Base-by-base conservation (phyloP, 2,113 vertebrate genomes). In the Pseudorhombus dupliciocellatus region DNA sequence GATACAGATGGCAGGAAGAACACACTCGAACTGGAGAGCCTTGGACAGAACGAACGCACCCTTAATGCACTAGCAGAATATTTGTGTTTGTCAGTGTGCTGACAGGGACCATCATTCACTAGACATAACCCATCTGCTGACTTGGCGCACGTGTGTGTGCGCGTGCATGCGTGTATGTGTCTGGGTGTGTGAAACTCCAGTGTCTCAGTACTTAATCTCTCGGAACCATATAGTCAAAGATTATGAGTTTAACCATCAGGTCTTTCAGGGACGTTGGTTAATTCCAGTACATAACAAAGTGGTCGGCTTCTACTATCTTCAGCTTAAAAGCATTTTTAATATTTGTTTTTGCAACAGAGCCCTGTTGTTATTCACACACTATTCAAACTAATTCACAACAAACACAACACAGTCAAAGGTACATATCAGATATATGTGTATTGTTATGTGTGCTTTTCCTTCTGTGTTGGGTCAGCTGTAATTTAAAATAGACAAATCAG, bases 111-210 rank as follows among this genome's bases (percentile, higher is more conserved):
- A 66, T 73, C 62, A 40, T 76, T 86, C 67, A 48, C 10, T 21
- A 22, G 84, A 90, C 79, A 75, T 22, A 71, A 30, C 64, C 88
- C 88, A 90, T 70, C 88, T 90, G 88, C 10, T 66, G 58, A 20
- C 18, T 53, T 5, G 24, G 46, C 55, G 37, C 58, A 28, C 53
- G 25, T 28, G 16, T 42, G 67, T 55, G 18, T 46, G 7, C 24
- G 26, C 50, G 21, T 72, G 30, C 7, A 7, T 30, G 30, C 5
- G 5, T 30, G 30, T 30, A 7, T 30, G 30, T 30, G 30, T 6
- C 1, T 30, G 30, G 6, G 30, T 30, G 30, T 30, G 30, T 6
- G 34, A 37, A 37, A 18, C 40, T 44, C 40, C 15, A 44, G 40
- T n/a, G 46, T 50, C 20, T 48, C 46, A n/a, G n/a, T 48, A 20